A percentile compares a stretch with the other conserved stretches of the same genome.
Evolutionary conservation across 2,113 vertebrate genomes (phyloP).

Genomic region (Colaptes auratus): DNA sequence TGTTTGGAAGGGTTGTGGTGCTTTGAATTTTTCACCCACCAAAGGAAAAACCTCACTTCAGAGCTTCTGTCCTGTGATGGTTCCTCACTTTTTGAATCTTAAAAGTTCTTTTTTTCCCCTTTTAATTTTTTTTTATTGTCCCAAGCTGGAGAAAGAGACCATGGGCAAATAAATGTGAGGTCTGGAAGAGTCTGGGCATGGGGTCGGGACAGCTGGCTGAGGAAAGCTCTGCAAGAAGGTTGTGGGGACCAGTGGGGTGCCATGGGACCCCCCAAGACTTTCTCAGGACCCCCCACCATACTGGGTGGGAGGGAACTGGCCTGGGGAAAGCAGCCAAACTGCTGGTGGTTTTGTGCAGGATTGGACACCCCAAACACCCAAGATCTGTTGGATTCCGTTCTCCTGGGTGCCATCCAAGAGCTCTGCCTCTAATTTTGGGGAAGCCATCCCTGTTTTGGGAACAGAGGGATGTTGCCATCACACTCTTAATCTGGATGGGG

Average conservation of each 20-base stretch:
- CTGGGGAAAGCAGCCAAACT: not conserved
- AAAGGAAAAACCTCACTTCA: rapidly evolving
- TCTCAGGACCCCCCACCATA: not conserved
- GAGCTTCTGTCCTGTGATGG: rapidly evolving
- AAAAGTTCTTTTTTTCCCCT: not conserved
- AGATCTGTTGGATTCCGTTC: rapidly evolving
- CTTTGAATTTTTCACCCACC: not conserved
- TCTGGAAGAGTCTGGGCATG: not conserved
- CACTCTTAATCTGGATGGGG: rapidly evolving
- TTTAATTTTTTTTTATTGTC: not conserved
- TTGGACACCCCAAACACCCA: rapidly evolving
- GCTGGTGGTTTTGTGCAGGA: not conserved
- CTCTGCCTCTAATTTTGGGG: not conserved
- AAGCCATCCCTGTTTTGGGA: rapidly evolving
- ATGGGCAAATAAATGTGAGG: not conserved
- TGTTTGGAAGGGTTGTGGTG: rapidly evolving
- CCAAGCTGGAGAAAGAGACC: not conserved
- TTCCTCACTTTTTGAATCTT: not conserved
- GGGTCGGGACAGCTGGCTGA: not conserved
- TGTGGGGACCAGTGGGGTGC: not conserved
- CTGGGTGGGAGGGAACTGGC: not conserved
- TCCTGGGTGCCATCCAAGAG: not conserved
- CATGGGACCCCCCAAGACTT: not conserved
- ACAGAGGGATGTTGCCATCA: rapidly evolving
- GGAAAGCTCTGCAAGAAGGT: rapidly evolving